phyloP scores from a whole-genome alignment of 2,113 vertebrate genomes.

The Recurvirostra avosetta region DNA sequence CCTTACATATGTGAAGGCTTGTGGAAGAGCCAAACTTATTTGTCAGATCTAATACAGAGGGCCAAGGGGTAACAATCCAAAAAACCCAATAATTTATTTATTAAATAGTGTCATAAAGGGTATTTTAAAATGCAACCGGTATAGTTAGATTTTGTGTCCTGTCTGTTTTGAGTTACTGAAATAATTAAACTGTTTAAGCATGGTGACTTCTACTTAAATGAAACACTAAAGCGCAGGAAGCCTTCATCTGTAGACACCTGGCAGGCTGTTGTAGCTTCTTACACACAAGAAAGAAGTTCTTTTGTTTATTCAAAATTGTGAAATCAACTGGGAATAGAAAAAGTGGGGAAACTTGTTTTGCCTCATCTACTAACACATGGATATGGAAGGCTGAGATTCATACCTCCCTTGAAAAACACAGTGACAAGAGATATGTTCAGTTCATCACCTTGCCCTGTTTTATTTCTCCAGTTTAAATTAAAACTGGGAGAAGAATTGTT shows the following conservation, averaged over 20 bases:
- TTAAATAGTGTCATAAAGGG: background rate
- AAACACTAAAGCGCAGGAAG: background rate
- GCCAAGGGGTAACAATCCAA: background rate
- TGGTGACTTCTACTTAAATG: background rate
- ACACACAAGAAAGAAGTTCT: background rate
- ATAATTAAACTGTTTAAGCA: background rate
- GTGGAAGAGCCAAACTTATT: background rate
- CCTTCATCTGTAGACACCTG: conserved; percentile 20
- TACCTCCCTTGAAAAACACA: background rate
- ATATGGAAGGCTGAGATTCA: background rate
- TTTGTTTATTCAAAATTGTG: background rate
- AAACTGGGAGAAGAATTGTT: background rate
- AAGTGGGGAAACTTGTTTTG: conserved; percentile 35
- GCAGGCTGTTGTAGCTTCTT: background rate
- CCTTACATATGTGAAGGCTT: background rate
- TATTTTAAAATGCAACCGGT: background rate
- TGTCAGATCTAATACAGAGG: background rate
- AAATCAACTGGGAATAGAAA: conserved; percentile 13
- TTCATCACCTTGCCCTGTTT: background rate
- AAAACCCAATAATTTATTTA: background rate
- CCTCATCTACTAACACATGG: background rate
- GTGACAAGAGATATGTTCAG: background rate
- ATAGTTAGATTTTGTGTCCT: background rate
- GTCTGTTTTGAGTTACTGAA: background rate
- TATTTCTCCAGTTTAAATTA: background rate